These are phyloP conservation scores for Ctenochaetus hawaiiensis DNA, from an alignment of 2,797 vertebrate genomes.

Conservation along the genomic window DNA sequence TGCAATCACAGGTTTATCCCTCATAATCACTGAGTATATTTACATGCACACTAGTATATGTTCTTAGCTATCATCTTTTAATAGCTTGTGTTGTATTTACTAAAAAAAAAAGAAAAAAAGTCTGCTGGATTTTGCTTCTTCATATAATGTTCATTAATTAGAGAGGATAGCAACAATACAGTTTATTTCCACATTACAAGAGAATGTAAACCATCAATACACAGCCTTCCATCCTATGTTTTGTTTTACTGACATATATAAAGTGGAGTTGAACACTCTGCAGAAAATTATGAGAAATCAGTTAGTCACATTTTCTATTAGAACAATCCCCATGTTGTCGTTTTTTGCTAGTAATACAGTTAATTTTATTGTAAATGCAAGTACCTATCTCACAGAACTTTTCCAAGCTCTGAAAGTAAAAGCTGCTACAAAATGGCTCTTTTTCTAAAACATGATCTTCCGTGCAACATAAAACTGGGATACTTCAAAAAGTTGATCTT, in stretches of 20 bases:
- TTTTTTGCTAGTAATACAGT: neutral
- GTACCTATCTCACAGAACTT: no score
- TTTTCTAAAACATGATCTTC: no score
- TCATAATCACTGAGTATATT: neutral
- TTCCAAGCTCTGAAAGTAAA: neutral
- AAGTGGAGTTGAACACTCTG: neutral
- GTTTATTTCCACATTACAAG: neutral
- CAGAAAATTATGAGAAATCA: neutral
- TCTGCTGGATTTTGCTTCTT: neutral
- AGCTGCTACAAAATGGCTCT: neutral
- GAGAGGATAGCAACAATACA: neutral
- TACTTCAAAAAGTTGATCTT: neutral
- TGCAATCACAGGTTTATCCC: neutral
- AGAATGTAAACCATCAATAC: neutral
- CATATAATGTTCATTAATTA: no score
- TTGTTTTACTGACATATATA: neutral
- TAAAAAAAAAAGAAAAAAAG: no score
- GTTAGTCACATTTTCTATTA: neutral
- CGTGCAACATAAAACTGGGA: neutral
- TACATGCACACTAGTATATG: neutral
- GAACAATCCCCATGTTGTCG: neutral
- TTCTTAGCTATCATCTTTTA: neutral
- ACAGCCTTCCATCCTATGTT: neutral
- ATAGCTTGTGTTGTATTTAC: neutral
- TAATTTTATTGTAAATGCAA: neutral